Conservation (phyloP, 2,113 vertebrate species). For the Manacus vitellinus region DNA sequence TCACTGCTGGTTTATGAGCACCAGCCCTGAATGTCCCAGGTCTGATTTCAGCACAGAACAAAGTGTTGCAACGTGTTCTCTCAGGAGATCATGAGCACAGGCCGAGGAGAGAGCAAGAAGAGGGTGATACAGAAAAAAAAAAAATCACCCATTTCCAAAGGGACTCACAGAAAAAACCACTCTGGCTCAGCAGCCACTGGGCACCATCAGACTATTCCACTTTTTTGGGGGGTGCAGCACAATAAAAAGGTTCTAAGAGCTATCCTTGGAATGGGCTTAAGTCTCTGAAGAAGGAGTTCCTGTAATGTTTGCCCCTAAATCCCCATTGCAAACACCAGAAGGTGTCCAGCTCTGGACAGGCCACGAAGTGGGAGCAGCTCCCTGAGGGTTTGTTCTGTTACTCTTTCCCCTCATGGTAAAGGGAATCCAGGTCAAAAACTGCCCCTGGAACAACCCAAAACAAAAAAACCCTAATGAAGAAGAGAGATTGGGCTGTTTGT, state of each 20-base stretch:
- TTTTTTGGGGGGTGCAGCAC: neutral
- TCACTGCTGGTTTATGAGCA: neutral
- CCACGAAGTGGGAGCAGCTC: neutral
- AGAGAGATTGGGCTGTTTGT: neutral
- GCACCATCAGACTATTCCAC: neutral
- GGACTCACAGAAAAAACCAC: neutral
- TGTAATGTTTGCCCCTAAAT: neutral
- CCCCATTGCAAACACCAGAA: neutral
- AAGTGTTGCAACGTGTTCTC: neutral
- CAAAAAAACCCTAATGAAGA: neutral
- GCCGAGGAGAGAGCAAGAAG: neutral
- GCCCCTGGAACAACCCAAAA: neutral
- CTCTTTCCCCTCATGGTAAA: neutral
- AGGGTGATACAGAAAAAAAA: neutral
- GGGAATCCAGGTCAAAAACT: neutral
- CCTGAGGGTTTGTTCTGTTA: neutral
- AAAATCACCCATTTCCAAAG: neutral
- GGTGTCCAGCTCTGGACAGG: neutral
- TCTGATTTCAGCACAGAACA: neutral
- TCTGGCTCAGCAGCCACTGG: neutral
- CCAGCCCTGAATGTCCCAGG: accelerated
- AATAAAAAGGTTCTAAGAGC: neutral
- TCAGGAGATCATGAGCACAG: neutral
- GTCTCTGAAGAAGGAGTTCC: neutral
- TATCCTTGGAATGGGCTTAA: too few species aligned